Evolutionary conservation across 2,888 invertebrate genomes (phyloP), one percentile per base, ranked within the genome.

Genomic region (Strigamia transsilvanica): DNA sequence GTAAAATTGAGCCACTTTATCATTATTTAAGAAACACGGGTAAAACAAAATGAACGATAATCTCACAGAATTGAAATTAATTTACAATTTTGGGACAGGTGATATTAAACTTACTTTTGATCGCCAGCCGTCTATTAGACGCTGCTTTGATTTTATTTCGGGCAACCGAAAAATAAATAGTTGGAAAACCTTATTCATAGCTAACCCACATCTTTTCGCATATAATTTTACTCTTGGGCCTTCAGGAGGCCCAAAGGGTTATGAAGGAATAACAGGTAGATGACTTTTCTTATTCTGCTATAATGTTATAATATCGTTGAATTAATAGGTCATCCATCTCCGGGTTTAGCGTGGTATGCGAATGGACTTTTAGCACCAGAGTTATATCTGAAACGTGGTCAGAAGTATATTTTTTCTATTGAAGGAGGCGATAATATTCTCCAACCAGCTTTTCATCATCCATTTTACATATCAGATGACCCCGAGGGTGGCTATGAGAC

Each of bases 341-440:
- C 95, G 94, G 96, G 95, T 83, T 94, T 96, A 84, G 94, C 95
- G 23, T 97, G 95, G 95, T 97, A 95, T 89, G 92, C 97, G 87
- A 96, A 97, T 88, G 96, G 96, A 86, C 90, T 93, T 84, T 91
- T 97, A 32, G 94, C 96, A 84, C 97, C 97, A 0, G 96, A 97
- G 89, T 89, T 97, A 41, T 94, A 93, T 82, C 93, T 97, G 83
- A 94, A 95, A 87, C 90, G 96, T 78, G 96, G 96, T 2, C 91
- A 93, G 87, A 94, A 93, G 0, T 96, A 96, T 89, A 93, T 92
- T 46, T 96, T 97, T 88, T 87, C 91, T 32, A 93, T 97, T 0
- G 96, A 97, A 88, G 96, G 96, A 51, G 97, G 97, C 27, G 89
- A 91, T 56, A 92, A 97, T 88, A 91, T 94, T 0, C 92, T 93